phyloP scores from a whole-genome alignment of 2,888 invertebrate species.

The Phoronis australis region DNA sequence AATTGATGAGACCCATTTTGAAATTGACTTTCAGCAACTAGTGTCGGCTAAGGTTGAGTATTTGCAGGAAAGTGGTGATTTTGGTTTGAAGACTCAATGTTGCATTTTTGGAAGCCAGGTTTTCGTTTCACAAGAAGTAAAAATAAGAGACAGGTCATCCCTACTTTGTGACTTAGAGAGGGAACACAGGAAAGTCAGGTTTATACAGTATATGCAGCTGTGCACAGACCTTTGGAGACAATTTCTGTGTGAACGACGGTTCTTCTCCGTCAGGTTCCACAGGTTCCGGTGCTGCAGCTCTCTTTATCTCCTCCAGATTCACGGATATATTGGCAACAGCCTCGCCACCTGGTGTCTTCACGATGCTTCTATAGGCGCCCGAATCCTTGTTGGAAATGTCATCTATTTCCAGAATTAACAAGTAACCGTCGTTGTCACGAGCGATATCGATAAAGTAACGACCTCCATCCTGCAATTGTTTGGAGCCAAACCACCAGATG shows the following conservation, averaged over 20 bases:
- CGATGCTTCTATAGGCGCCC: constrained; percentile 85
- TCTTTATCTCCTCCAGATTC: constrained; percentile 63
- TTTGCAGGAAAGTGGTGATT: no score
- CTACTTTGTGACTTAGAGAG: no score
- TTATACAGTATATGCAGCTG: no score
- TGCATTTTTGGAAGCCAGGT: no score
- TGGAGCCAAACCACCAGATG: constrained; percentile 57
- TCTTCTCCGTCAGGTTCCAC: constrained; percentile 26
- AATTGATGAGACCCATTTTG: no score
- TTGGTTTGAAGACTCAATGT: no score
- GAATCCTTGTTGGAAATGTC: constrained; percentile 72
- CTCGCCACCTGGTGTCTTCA: constrained; percentile 93
- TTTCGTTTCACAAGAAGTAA: no score
- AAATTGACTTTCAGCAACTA: no score
- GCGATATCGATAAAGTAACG: constrained; percentile 78
- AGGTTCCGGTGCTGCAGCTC: constrained; percentile 1
- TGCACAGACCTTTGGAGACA: constrained; percentile 30
- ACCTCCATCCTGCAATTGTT: constrained; percentile 73
- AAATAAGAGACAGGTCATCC: no score
- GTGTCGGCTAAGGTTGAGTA: no score
- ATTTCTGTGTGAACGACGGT: constrained; percentile 33
- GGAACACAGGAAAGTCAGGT: no score
- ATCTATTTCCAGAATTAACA: constrained; percentile 29
- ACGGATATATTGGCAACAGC: constrained; percentile 92
- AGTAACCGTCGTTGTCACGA: constrained; percentile 56